Base-by-base conservation (phyloP, 2,797 vertebrate genomes). In the Pseudopleuronectes americanus region DNA sequence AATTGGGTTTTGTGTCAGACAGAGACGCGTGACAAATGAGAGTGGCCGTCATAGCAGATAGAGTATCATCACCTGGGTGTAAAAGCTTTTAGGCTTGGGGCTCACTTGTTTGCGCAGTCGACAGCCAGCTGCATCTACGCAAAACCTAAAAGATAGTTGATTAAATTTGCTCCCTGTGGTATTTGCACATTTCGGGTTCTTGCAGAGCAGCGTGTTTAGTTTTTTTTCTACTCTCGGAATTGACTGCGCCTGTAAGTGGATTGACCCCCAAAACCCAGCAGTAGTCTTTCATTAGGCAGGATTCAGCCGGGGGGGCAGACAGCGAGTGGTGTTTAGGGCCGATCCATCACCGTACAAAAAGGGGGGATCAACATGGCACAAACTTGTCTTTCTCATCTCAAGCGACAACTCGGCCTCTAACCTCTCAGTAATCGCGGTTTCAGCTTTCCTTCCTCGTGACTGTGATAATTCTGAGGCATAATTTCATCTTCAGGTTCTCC, bases 211-310 rank as follows among this genome's bases (percentile, higher is more conserved):
- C 72, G 85, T 86, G 79, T 81, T 87, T 87, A 87, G 85, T 81
- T 87, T 12, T 41, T 45, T 45, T 87, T 88, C 84, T 80, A 54
- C 82, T 86, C 76, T 68, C 43, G 28, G 74, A 84, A 91, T 85
- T 86, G 86, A 85, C 87, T 83, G 76, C 26, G 61, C 78, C 78
- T 81, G 60, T 85, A 90, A 91, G 88, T 89, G 80, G 85, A 92
- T 90, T 89, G 85, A 90, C 87, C 88, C 87, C 86, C 43, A 70
- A 84, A 86, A 86, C 84, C 80, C 87, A 80, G 84, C 87, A 82
- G 84, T 81, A 81, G 85, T 86, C 87, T 89, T 89, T 89, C 84
- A 91, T 90, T 88, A 87, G 87, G 84, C 84, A 78, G 76, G 77
- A 87, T 83, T 79, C 79, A 82, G 82, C 72, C 73, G 4, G 77